Evolutionary conservation across 1,140 invertebrate species (phyloP).

Genomic region (Fopius arisanus): DNA sequence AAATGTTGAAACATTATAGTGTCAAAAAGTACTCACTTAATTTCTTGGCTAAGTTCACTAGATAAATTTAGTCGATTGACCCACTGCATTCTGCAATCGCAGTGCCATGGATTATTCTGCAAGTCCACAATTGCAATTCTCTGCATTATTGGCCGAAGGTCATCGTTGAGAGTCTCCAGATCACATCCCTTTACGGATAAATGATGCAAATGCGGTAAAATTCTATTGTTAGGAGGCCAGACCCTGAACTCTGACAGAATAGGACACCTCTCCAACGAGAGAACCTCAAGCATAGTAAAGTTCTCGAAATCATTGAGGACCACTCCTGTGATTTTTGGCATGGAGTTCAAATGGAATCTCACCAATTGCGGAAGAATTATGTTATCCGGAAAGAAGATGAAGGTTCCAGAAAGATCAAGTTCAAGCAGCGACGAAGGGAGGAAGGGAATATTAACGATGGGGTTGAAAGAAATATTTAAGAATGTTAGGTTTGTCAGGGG

Average conservation of each 20-base stretch:
- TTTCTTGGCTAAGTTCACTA: conserved; percentile 44
- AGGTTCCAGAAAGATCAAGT: conserved; percentile 55
- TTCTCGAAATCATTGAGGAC: conserved; percentile 57
- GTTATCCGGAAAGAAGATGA: conserved; percentile 42
- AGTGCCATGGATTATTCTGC: conserved; percentile 61
- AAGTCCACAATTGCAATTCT: conserved; percentile 51
- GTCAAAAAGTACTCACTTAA: conserved; percentile 49
- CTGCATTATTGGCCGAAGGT: conserved; percentile 51
- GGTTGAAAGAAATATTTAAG: conserved; percentile 55
- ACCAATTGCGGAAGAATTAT: conserved; percentile 47
- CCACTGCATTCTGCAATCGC: conserved; percentile 62
- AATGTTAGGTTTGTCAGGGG: conserved; percentile 46
- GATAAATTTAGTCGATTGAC: conserved; percentile 46
- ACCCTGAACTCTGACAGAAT: conserved; percentile 43
- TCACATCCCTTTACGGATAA: conserved; percentile 49
- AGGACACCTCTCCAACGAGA: conserved; percentile 47
- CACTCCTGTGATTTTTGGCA: conserved; percentile 49
- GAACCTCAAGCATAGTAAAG: conserved; percentile 47
- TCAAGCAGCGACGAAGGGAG: conserved; percentile 46
- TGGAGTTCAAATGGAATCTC: conserved; percentile 49
- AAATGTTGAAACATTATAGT: conserved; percentile 1
- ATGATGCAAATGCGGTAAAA: conserved; percentile 50
- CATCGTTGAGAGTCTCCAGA: conserved; percentile 43
- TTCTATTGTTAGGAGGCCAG: conserved; percentile 34
- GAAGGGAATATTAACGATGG: conserved; percentile 49